Base-by-base conservation (phyloP, 2,888 invertebrate species). In the Chirona hameri region DNA sequence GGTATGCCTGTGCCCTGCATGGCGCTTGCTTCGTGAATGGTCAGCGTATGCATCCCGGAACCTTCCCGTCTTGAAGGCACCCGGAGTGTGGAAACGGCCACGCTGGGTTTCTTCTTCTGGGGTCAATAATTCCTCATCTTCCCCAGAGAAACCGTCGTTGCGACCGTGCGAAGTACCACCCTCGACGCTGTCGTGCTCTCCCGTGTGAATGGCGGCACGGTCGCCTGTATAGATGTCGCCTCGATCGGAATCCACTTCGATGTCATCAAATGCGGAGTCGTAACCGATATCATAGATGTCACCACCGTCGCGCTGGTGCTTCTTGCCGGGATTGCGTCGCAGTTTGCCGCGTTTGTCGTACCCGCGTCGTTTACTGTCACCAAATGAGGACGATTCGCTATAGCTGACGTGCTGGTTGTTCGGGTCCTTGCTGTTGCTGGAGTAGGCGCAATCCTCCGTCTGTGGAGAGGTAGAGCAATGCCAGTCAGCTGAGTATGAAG, bases 371-470 rank as follows among this genome's bases (percentile, higher is more conserved):
- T 72, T 31, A 18, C 31, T 18, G 76, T 76, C 76, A 0, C 76
- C 76, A 24, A 46, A 76, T 21, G 27, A 27, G 24, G 76, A 76
- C 7, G 76, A 76, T 39, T 76, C 76, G 76, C 76, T 76, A 12
- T 76, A 76, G 76, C 76, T 76, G 46, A 76, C 76, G 76, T 46
- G 76, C 39, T 76, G 76, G 46, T 21, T 76, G 76, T 76, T 76
- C 2, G 76, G 76, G 76, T 76, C 76, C 0, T 24, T 24, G 46
- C 76, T 76, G 76, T 24, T 24, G 46, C 76, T 76, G 46, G 76
- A 39, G 76, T 76, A 76, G 14, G 76, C 76, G 31, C 76, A 76
- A 24, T 76, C 76, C 76, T 76, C 76, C 7, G 76, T 76, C 76
- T 76, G 76, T 15, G 29, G 14, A 69, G 21, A 60, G 60, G 14